phyloP scores from a whole-genome alignment of 2,797 vertebrate species.

The Propithecus perrieri region DNA sequence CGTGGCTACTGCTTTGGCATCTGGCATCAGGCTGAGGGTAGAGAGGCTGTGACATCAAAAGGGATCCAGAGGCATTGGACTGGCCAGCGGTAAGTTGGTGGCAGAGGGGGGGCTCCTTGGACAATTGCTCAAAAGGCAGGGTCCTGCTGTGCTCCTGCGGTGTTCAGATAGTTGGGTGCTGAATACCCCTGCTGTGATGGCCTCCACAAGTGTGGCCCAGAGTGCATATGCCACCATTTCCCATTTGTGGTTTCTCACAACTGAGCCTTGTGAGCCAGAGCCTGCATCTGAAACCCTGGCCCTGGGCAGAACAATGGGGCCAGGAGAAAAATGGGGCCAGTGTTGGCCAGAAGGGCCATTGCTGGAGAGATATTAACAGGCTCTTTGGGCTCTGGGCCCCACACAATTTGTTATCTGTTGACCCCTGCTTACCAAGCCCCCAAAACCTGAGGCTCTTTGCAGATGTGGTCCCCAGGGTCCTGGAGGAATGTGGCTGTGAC shows the following conservation, averaged over 20 bases:
- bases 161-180: background rate
- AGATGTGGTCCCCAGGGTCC: background rate
- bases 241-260: background rate
- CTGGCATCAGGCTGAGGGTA: background rate
- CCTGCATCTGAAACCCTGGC: background rate
- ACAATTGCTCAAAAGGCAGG: background rate
- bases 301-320: background rate
- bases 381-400: background rate
- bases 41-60: background rate
- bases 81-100: background rate
- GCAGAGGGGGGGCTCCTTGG: background rate
- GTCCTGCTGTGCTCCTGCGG: background rate
- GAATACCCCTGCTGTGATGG: background rate
- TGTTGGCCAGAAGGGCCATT: background rate
- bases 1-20: background rate
- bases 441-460: background rate
- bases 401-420: constrained; percentile 10
- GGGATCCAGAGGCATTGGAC: background rate
- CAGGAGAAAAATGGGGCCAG: background rate
- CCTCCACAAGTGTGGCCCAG: background rate
- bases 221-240: background rate
- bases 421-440: background rate
- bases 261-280: background rate
- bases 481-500: background rate
- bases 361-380: background rate